phyloP scores from a whole-genome alignment of 2,888 invertebrate species.

The Epinotia ramella region DNA sequence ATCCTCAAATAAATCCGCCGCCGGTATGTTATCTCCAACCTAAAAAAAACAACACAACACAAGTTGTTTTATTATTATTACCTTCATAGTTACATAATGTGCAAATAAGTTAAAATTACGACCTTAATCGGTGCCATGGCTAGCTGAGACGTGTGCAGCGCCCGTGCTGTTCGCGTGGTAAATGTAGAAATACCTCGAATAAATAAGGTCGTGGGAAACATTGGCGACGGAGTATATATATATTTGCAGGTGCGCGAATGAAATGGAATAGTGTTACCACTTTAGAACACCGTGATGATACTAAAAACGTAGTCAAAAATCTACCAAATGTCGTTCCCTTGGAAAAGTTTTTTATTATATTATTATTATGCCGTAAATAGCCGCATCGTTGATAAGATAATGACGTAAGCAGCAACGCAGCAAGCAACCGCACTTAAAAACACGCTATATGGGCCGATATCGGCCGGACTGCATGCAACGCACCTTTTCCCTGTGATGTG shows the following conservation, averaged over 20 bases:
- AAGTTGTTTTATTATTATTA: slow-evolving; percentile 48
- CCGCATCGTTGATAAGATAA: no score
- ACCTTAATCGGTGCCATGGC: slow-evolving; percentile 81
- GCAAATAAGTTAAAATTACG: slow-evolving; percentile 44
- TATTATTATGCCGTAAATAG: no score
- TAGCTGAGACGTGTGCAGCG: slow-evolving; percentile 70
- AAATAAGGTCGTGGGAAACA: slow-evolving; percentile 75
- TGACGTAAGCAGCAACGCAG: no score
- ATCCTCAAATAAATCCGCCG: slow-evolving; percentile 92
- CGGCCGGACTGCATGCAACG: no score
- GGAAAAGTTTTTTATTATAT: no score
- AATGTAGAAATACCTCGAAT: slow-evolving; percentile 73
- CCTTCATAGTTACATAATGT: slow-evolving; percentile 63
- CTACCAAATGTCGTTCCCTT: no score
- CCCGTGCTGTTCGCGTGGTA: slow-evolving; percentile 69
- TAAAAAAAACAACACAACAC: slow-evolving; percentile 67
- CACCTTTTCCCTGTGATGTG: no score
- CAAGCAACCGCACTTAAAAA: no score
- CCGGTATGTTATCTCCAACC: slow-evolving; percentile 94
- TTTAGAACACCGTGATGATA: no score
- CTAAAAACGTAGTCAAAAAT: no score
- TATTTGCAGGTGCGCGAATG: slow-evolving; percentile 46
- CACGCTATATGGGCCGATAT: no score
- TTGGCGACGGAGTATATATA: slow-evolving; percentile 67
- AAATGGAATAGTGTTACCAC: slow-evolving; percentile 10